These are phyloP conservation scores for Parapsyche elsis DNA, from an alignment of 1,140 invertebrate species.

Conservation along the genomic window DNA sequence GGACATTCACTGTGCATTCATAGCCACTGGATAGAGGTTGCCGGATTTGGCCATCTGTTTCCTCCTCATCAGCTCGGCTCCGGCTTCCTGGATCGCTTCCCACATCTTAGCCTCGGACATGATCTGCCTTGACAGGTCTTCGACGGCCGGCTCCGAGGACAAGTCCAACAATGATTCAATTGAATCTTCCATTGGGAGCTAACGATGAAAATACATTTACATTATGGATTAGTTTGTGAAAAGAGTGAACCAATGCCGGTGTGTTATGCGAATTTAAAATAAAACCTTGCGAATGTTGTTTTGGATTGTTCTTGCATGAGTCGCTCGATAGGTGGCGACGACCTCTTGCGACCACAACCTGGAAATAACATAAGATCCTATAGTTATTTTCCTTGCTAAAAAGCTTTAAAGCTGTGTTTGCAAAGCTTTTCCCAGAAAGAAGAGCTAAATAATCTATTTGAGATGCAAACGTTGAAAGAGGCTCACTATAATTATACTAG, in stretches of 20 bases:
- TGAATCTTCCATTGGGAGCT: slow-evolving; percentile 66
- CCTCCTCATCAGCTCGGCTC: slow-evolving; percentile 72
- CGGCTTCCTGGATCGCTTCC: slow-evolving; percentile 81
- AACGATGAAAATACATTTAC: neutral
- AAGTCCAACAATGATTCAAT: slow-evolving; percentile 73
- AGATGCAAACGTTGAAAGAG: too few relatives aligned
- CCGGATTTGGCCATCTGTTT: slow-evolving; percentile 62
- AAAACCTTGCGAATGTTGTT: slow-evolving; percentile 34
- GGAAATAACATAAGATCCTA: slow-evolving; percentile 50
- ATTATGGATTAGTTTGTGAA: neutral
- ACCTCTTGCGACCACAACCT: slow-evolving; percentile 78
- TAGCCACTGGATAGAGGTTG: slow-evolving; percentile 1
- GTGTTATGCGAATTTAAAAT: neutral
- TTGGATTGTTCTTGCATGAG: slow-evolving; percentile 55
- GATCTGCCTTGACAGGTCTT: slow-evolving; percentile 79
- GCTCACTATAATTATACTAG: too few relatives aligned
- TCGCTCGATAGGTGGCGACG: slow-evolving; percentile 56
- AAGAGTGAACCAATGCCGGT: too few relatives aligned
- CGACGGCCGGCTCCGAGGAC: slow-evolving; percentile 75
- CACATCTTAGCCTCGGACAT: slow-evolving; percentile 80
- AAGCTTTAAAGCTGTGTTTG: too few relatives aligned
- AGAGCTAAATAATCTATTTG: too few relatives aligned
- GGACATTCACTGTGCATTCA: slow-evolving; percentile 31
- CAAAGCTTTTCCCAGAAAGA: too few relatives aligned
- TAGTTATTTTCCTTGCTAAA: too few relatives aligned